Base-by-base conservation (phyloP, 2,113 vertebrate genomes). In the Oreochromis niloticus region DNA sequence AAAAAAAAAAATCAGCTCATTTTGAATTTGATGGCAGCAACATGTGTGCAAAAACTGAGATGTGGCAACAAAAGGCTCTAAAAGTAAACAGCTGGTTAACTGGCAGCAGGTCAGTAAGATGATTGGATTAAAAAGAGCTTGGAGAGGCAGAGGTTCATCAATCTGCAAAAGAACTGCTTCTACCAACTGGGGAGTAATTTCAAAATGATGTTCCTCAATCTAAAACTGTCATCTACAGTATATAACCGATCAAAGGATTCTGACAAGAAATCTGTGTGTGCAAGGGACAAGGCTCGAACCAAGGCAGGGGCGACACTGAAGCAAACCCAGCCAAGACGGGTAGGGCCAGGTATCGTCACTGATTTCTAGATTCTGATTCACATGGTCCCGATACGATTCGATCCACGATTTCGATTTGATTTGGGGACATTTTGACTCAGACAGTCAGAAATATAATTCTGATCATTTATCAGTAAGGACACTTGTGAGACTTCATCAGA, bases 301-400 rank as follows among this genome's bases (percentile, higher is more conserved):
- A 2, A 22, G 19, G 6, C 6, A 0, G 9, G 17, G 1, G 1
- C 10, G 10, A n/a, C 32, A 34, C 30, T 3, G 57, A 34, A 6
- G 17, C 34, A 36, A 19, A 2, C 17, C 17, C 59, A 11, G 5
- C 57, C 59, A 63, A 3, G 59, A 66, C 24, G 2, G 56, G 1
- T 0, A 16, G 56, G 7, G 24, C 1, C 13, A 3, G 56, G 56
- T 1, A 30, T 59, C 24, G 2, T 59, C 56, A 59, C 24, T 9
- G 34, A 36, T 7, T 36, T 36, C 7, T 30, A 59, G 11, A 57
- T 16, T 57, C 13, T 57, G 55, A 57, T 0, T 57, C 55, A 57
- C 11, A 7, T 13, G 11, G 0, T 56, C 0, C 0, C 55, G 13
- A 56, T 56, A 24, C 2, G 4, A 56, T 56, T 56, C 2, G 2